Conservation (phyloP, 2,888 invertebrate species). For the Rambutsinella grinnellia region DNA sequence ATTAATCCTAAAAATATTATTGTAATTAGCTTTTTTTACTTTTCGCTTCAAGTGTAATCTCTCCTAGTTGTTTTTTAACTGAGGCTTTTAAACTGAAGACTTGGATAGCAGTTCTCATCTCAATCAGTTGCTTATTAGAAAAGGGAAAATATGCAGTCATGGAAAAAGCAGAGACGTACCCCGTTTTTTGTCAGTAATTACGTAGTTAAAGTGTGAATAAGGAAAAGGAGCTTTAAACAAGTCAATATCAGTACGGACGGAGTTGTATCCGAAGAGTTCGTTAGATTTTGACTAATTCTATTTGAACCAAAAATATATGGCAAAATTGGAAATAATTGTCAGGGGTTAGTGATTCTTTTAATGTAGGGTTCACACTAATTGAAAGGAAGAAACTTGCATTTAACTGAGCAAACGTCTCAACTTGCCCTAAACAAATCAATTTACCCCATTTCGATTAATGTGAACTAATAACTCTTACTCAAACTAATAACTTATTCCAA, state of each 20-base stretch:
- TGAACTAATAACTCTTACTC: no score
- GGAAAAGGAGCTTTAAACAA: no score
- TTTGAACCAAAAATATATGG: conserved; percentile 16
- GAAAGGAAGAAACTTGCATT: no score
- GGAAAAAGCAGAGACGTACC: not conserved
- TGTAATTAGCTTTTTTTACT: not conserved
- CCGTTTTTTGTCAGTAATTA: no score
- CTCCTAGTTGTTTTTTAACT: conserved; percentile 43
- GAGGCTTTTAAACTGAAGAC: conserved; percentile 51
- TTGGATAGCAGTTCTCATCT: conserved; percentile 47
- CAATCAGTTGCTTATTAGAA: not conserved
- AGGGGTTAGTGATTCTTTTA: no score
- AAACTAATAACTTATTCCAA: no score
- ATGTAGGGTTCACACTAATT: no score
- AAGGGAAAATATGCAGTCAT: not conserved
- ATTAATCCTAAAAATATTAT: not conserved
- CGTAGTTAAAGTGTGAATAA: no score
- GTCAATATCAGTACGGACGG: conserved; percentile 51
- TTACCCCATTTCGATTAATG: no score
- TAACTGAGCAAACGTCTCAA: no score
- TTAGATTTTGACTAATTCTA: not conserved
- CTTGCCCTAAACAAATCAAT: no score
- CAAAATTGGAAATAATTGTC: not conserved
- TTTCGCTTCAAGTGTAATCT: conserved; percentile 43
- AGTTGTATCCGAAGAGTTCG: conserved; percentile 45